A percentile compares a stretch with the other conserved stretches of the same genome.
These are phyloP conservation scores for Plutomurus gul DNA, from an alignment of 1,140 invertebrate genomes.

Conservation along the genomic window DNA sequence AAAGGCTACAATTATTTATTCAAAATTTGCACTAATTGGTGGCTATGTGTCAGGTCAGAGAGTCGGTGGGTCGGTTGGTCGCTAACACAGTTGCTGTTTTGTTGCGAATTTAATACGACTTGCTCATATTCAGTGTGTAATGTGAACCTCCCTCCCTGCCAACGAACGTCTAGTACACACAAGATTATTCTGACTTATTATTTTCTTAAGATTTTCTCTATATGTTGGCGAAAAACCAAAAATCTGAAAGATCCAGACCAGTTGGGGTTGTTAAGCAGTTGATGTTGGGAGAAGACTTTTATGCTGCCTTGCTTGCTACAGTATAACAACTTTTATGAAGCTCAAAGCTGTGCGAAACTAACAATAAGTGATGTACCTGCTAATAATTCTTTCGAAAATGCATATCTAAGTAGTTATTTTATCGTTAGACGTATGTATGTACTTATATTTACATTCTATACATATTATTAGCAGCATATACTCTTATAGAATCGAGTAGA, in stretches of 20 bases:
- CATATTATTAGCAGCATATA: background rate
- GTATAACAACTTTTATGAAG: constrained; percentile 18
- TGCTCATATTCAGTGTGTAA: background rate
- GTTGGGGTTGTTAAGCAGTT: constrained; percentile 17
- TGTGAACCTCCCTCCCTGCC: background rate
- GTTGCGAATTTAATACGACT: background rate
- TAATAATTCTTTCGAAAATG: constrained; percentile 19
- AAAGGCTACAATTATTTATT: constrained; percentile 32
- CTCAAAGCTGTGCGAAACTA: background rate
- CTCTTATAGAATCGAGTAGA: background rate
- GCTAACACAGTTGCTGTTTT: background rate
- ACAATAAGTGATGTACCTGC: background rate
- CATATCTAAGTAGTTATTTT: constrained; percentile 11
- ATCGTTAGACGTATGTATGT: background rate
- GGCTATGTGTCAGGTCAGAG: constrained; percentile 16
- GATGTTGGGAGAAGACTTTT: too few species aligned
- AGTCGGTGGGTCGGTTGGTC: constrained; percentile 2
- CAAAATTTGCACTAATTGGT: constrained; percentile 9
- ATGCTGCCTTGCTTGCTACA: background rate
- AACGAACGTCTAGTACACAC: background rate
- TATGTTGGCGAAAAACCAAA: constrained; percentile 12
- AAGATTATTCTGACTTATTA: background rate
- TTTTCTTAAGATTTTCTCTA: background rate
- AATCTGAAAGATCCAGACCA: constrained; percentile 26
- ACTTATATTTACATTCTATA: background rate